A percentile compares a stretch with the other conserved stretches of the same genome.
Conservation (phyloP, 2,888 invertebrate species). For the Trichogramma evanescens region DNA sequence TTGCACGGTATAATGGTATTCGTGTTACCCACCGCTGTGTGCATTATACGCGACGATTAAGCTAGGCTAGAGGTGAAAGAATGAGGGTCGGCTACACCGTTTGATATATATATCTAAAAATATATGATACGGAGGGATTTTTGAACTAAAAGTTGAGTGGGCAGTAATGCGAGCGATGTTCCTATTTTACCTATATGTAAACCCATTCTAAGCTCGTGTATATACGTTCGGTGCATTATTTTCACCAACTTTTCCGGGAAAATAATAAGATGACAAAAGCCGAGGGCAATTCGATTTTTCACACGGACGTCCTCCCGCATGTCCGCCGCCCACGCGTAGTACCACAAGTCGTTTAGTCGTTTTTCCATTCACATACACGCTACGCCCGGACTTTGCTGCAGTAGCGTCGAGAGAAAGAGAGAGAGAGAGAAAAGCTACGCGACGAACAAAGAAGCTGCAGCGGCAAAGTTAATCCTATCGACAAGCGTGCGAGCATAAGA, state of each 20-base stretch:
- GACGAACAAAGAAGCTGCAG: conserved; percentile 11
- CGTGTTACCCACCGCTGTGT: not conserved
- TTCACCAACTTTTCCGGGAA: not conserved
- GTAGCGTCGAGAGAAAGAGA: too few species aligned
- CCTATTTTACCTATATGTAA: too few species aligned
- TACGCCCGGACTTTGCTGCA: too few species aligned
- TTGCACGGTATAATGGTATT: conserved; percentile 21
- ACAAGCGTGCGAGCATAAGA: not conserved
- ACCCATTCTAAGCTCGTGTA: too few species aligned
- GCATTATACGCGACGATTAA: too few species aligned
- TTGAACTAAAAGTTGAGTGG: too few species aligned
- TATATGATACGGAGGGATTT: too few species aligned
- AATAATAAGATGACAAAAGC: conserved; percentile 6
- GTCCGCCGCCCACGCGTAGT: not conserved
- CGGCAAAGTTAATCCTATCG: conserved; percentile 9
- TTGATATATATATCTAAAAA: too few species aligned
- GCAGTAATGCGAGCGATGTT: too few species aligned
- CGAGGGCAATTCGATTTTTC: conserved; percentile 4
- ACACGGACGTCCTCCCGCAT: not conserved
- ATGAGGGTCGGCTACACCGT: too few species aligned
- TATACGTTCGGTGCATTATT: too few species aligned
- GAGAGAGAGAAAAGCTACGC: not conserved
- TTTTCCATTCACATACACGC: not conserved
- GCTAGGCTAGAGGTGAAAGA: too few species aligned
- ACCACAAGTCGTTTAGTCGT: not conserved